phyloP scores from a whole-genome alignment of 2,888 invertebrate species.

The Clivina fossor region DNA sequence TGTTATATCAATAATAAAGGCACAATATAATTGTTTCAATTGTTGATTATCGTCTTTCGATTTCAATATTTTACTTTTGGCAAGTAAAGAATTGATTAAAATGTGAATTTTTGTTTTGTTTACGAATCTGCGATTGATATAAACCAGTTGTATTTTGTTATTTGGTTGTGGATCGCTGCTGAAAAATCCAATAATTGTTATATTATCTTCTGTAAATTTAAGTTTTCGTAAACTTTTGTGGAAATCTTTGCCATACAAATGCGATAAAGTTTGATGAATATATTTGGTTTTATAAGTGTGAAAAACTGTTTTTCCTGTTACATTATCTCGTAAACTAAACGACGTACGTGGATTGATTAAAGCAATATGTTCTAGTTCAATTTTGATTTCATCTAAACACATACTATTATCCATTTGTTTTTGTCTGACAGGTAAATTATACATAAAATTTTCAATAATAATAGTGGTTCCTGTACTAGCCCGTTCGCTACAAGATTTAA shows the following conservation, averaged over 20 bases:
- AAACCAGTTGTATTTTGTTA: constrained; percentile 63
- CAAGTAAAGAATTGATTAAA: constrained; percentile 50
- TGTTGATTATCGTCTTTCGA: constrained; percentile 16
- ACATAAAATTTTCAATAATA: constrained; percentile 65
- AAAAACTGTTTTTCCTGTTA: constrained; percentile 60
- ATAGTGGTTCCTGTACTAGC: constrained; percentile 74
- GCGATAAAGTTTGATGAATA: constrained; percentile 57
- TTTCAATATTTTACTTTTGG: constrained; percentile 42
- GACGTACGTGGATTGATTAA: constrained; percentile 66
- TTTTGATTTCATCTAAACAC: constrained; percentile 63
- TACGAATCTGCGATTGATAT: constrained; percentile 65
- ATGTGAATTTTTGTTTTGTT: constrained; percentile 57
- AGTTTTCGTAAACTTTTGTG: constrained; percentile 50
- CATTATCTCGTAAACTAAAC: constrained; percentile 69
- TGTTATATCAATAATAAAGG: constrained; percentile 59
- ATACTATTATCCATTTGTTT: constrained; percentile 56
- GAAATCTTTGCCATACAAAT: constrained; percentile 53
- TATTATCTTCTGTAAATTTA: constrained; percentile 51
- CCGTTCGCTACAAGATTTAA: constrained; percentile 52
- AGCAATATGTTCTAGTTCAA: constrained; percentile 62
- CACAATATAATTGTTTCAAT: constrained; percentile 46
- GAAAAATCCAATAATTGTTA: constrained; percentile 61
- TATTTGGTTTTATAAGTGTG: constrained; percentile 61
- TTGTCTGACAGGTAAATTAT: constrained; percentile 64
- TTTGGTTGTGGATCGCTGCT: constrained; percentile 54